Conservation (phyloP, 1,140 invertebrate genomes). For the Rhyacophila brunnea region DNA sequence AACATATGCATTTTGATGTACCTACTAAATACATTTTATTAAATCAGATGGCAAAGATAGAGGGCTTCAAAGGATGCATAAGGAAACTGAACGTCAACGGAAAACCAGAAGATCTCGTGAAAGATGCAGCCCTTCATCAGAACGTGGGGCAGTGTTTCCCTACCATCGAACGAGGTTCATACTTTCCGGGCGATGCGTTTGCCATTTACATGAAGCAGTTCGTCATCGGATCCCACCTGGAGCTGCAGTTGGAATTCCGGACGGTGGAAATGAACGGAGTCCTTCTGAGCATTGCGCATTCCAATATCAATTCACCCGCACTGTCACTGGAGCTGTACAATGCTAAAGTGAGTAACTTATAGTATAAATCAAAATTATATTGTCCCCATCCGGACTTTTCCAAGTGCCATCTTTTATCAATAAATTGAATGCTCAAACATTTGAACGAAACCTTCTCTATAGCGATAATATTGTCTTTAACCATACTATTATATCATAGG, state of each 20-base stretch:
- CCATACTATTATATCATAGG: too few species aligned
- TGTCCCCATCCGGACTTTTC: too few species aligned
- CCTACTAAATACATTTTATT: too few species aligned
- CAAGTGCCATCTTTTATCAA: too few species aligned
- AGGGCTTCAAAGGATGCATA: slow-evolving; percentile 82
- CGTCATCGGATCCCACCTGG: slow-evolving; percentile 64
- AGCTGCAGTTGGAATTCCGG: slow-evolving; percentile 79
- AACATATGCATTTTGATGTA: background rate
- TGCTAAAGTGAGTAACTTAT: slow-evolving; percentile 64
- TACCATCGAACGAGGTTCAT: slow-evolving; percentile 80
- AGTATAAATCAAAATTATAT: too few species aligned
- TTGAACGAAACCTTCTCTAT: too few species aligned
- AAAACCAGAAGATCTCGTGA: slow-evolving; percentile 71
- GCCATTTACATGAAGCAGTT: slow-evolving; percentile 62
- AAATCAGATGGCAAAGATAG: slow-evolving; percentile 61
- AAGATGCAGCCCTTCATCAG: slow-evolving; percentile 63
- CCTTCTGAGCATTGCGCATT: slow-evolving; percentile 70
- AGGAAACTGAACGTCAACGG: slow-evolving; percentile 73
- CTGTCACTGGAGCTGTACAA: slow-evolving; percentile 75
- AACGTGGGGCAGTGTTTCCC: slow-evolving; percentile 86
- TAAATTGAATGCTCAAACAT: too few species aligned
- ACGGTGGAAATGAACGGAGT: slow-evolving; percentile 80
- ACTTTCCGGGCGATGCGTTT: slow-evolving; percentile 81
- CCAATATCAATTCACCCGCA: slow-evolving; percentile 60
- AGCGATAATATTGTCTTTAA: too few species aligned